phyloP scores from a whole-genome alignment of 2,888 invertebrate species.

The Cephus pygmeus region DNA sequence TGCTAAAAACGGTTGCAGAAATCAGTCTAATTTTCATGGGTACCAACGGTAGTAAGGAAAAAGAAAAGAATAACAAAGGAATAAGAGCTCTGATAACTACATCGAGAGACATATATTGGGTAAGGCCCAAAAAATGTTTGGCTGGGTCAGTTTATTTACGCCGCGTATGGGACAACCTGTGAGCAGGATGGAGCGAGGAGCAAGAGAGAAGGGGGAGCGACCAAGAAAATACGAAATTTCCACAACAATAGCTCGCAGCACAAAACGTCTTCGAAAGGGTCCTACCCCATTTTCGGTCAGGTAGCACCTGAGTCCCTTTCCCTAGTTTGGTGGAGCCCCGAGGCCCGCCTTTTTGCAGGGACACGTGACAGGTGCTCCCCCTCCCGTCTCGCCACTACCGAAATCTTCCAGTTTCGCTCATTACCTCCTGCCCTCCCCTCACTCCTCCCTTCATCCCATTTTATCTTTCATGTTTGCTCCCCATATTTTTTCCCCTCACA shows the following conservation, averaged over 20 bases:
- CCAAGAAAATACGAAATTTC: slow-evolving; percentile 41
- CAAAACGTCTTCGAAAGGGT: slow-evolving; percentile 45
- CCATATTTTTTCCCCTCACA: background rate
- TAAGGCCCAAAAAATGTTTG: background rate
- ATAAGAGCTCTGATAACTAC: background rate
- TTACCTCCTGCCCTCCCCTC: background rate
- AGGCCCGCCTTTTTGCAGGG: slow-evolving; percentile 26
- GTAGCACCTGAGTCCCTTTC: slow-evolving; percentile 51
- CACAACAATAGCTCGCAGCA: slow-evolving; percentile 49
- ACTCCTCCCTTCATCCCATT: background rate
- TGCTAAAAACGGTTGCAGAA: background rate
- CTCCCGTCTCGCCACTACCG: slow-evolving; percentile 7
- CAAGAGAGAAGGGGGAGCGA: background rate
- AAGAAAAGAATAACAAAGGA: background rate
- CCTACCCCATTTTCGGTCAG: slow-evolving; percentile 49
- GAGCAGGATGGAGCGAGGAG: background rate
- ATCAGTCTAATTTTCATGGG: background rate
- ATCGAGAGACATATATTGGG: background rate
- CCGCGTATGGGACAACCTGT: background rate
- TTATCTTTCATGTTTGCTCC: background rate
- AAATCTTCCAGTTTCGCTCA: background rate
- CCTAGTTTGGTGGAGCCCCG: slow-evolving; percentile 15
- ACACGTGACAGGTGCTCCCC: slow-evolving; percentile 28
- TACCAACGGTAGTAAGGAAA: background rate
- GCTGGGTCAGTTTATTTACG: background rate